Percentiles rank a stretch among this genome's conserved stretches.
Evolutionary conservation across 2,797 vertebrate genomes (phyloP).

Genomic region (Salarias fasciatus): DNA sequence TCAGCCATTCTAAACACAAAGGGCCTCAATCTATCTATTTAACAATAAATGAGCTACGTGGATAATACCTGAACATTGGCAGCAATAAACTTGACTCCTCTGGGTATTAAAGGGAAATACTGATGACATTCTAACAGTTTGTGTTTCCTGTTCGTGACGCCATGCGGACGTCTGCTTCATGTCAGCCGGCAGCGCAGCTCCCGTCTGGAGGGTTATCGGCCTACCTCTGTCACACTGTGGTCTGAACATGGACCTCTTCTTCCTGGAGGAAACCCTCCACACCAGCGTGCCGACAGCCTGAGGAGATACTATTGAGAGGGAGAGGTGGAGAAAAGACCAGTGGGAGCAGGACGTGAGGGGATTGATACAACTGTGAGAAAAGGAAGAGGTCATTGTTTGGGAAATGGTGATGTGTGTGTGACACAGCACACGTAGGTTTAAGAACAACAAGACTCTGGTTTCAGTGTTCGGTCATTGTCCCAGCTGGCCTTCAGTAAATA

Average conservation of each 20-base stretch:
- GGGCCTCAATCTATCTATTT: too few relatives aligned
- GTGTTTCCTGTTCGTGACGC: constrained; percentile 65
- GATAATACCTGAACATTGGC: not conserved
- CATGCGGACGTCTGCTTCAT: constrained; percentile 80
- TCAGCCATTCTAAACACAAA: too few relatives aligned
- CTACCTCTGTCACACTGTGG: constrained; percentile 69
- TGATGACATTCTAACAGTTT: constrained; percentile 40
- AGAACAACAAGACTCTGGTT: too few relatives aligned
- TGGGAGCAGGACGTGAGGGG: constrained; percentile 45
- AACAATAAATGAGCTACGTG: too few relatives aligned
- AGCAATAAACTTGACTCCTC: constrained; percentile 32
- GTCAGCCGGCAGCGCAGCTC: constrained; percentile 74
- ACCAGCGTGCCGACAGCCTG: constrained; percentile 72
- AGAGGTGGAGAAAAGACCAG: constrained; percentile 33
- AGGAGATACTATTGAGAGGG: constrained; percentile 52
- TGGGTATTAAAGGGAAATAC: constrained; percentile 21
- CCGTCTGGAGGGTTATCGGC: constrained; percentile 77
- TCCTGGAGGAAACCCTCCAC: constrained; percentile 73
- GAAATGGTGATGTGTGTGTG: constrained; percentile 69
- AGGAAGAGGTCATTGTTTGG: constrained; percentile 34
- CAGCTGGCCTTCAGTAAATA: too few relatives aligned
- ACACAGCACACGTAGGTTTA: too few relatives aligned
- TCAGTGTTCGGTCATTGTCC: too few relatives aligned
- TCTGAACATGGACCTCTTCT: constrained; percentile 68
- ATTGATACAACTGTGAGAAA: constrained; percentile 34